Evolutionary conservation across 2,888 invertebrate genomes (phyloP), one percentile per base, ranked within the genome.

Genomic region (Pyrocoelia pectoralis): DNA sequence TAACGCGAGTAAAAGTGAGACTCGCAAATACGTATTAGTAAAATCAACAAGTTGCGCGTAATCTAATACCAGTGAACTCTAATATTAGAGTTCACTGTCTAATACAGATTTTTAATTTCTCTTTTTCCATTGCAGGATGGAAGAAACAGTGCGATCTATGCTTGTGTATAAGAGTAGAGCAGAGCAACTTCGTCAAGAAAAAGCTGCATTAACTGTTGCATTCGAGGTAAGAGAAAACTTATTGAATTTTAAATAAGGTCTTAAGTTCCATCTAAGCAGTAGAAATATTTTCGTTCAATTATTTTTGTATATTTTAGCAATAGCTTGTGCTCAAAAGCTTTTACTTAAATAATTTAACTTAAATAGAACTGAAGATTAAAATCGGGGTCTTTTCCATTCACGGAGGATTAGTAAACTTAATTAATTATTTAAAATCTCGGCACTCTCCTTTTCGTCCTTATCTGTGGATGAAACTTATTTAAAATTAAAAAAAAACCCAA

Each of bases 101-200:
- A n/a, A n/a, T 33, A n/a, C 33, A n/a, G 2, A 33, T n/a, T 33
- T 33, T n/a, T 24, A 54, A 38, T 54, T 13, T 12, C 15, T 41
- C n/a, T 29, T 19, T 18, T 40, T 12, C 54, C 13, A n/a, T 33
- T 68, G 49, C 86, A 91, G 91, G 81, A 90, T 91, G 90, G 91
- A 91, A 82, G 91, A 91, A 81, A 88, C 89, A 68, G 89, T 91
- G 71, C 87, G 89, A 70, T 87, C 89, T 69, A 84, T 91, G 84
- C 83, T 91, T 79, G 89, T 89, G 74, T 89, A 90, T 83, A 91
- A 90, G 80, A 88, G 87, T 76, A 87, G 88, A 75, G 88, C 87
- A 76, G 90, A 90, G 77, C 89, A 89, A 84, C 80, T 91, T 82
- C 89, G 89, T 81, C 89, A 90, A 78, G 91, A 91, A 81, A 89